These are phyloP conservation scores for Anthoscopus minutus DNA, from an alignment of 2,113 vertebrate genomes.

Conservation along the genomic window DNA sequence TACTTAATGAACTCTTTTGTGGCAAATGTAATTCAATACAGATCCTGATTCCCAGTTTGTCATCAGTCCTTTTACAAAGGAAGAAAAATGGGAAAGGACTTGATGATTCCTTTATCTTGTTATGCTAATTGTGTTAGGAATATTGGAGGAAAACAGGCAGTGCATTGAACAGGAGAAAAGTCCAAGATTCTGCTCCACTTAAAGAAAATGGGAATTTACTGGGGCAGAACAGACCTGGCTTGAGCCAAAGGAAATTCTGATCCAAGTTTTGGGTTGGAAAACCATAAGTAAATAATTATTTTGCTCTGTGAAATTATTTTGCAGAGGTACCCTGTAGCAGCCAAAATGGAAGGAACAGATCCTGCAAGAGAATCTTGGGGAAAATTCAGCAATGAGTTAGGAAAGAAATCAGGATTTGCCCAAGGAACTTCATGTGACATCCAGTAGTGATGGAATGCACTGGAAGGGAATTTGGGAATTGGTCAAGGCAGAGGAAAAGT, in stretches of 20 bases:
- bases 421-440: not conserved
- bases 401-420: not conserved
- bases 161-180: not conserved
- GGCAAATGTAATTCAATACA: constrained; percentile 68
- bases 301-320: not conserved
- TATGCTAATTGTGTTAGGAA: constrained; percentile 68
- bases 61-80: constrained; percentile 58
- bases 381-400: not conserved
- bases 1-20: constrained; percentile 74
- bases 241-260: not conserved
- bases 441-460: not conserved
- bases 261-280: not conserved
- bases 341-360: not conserved
- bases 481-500: not conserved
- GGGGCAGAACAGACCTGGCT: not conserved
- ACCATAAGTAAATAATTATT: not conserved
- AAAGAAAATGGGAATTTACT: constrained; percentile 9
- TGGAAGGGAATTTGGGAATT: not conserved
- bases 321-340: not conserved
- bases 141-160: constrained; percentile 47
- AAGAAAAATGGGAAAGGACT: constrained; percentile 59
- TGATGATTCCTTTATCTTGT: constrained; percentile 66
- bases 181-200: not conserved
- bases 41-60: constrained; percentile 64
- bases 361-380: not conserved